Conservation (phyloP, 2,113 vertebrate genomes). For the Prionailurus bengalensis region DNA sequence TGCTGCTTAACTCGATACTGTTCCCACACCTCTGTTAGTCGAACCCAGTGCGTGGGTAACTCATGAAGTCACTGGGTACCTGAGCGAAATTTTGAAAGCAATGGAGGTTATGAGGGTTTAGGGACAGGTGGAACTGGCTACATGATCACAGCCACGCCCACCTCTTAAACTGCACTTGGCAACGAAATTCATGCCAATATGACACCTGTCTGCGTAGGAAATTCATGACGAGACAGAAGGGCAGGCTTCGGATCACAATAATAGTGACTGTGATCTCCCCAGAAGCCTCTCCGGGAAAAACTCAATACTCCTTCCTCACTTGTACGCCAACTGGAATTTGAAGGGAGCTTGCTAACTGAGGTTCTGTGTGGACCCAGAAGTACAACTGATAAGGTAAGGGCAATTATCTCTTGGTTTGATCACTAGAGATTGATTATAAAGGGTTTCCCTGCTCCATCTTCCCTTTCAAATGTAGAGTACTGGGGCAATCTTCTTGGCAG, state of each 20-base stretch:
- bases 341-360: constrained; percentile 42
- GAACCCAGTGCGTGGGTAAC: constrained; percentile 74
- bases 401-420: constrained; percentile 49
- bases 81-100: constrained; percentile 70
- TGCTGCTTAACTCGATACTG: constrained; percentile 76
- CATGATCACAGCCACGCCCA: constrained; percentile 69
- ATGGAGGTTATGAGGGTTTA: constrained; percentile 75
- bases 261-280: constrained; percentile 29
- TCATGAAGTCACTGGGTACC: constrained; percentile 79
- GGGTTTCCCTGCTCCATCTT: not conserved
- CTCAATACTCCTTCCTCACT: not conserved
- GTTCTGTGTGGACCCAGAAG: constrained; percentile 56
- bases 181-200: constrained; percentile 69
- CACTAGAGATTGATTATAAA: constrained; percentile 4
- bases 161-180: constrained; percentile 77
- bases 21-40: constrained; percentile 81
- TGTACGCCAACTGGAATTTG: constrained; percentile 45
- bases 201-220: constrained; percentile 81
- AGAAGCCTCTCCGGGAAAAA: constrained; percentile 27
- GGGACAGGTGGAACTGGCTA: constrained; percentile 81
- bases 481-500: constrained; percentile 18
- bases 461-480: constrained; percentile 52
- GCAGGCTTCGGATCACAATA: constrained; percentile 41
- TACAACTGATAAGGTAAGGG: constrained; percentile 76
- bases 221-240: constrained; percentile 70